Base-by-base conservation (phyloP, 1,140 invertebrate genomes). In the Drosophila dunni region DNA sequence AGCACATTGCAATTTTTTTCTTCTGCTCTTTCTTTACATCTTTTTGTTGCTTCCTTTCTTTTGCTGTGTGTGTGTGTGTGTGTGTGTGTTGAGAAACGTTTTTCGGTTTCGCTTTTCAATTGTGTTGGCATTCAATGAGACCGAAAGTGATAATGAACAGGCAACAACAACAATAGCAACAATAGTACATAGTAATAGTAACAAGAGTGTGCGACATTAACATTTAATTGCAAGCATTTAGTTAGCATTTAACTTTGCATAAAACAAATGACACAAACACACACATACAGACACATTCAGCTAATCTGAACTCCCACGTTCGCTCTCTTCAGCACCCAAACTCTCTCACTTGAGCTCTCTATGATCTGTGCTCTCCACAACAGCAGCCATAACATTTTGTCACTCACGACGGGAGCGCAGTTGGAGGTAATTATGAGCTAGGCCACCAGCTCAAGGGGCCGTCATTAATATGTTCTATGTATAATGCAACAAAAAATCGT, bases 171-270 rank as follows among this genome's bases (percentile, higher is more conserved):
- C 48, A 51, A 58, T 11, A 45, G 33, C 48, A 63, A 44, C 58
- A 71, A 57, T 48, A 64, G 34, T 38, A 45, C 42, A 34, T 40
- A 60, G 17, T 33, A 65, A 56, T 24, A 73, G 61, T 48, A 53
- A 48, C 51, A 60, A 65, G 38, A 45, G n/a, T 38, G 62, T 29
- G 74, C 78, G 79, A 78, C 81, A 85, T 86, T 85, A 86, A 83
- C 79, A 89, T 83, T 88, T 88, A 88, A 88, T 88, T 89, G 79
- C 79, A 63, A 79, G 70, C 79, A 88, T 88, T 88, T 88, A 88
- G 83, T 88, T 63, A 79, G 73, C 84, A 88, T 83, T 88, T 88
- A 88, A 74, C 60, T 88, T 80, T 79, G 84, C 83, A 88, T 88
- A 89, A 86, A 86, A 82, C 83, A 86, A 86, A 81, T 79, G 63